Conservation (phyloP, 1,140 invertebrate species). For the Drosophila tani region DNA sequence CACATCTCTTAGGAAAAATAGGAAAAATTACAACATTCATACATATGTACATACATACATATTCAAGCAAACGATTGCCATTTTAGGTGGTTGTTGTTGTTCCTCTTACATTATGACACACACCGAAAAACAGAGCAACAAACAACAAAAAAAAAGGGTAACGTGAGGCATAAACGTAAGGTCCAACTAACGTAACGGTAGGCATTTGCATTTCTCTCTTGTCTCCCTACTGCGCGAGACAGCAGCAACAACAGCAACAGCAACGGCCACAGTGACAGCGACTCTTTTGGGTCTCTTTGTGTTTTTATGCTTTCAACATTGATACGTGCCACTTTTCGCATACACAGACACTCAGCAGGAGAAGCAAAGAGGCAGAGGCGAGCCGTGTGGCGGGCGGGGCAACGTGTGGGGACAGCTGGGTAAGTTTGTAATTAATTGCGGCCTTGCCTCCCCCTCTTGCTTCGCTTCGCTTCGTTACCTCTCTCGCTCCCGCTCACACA, state of each 20-base stretch:
- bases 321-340: conserved; percentile 76
- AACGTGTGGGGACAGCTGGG: conserved; percentile 63
- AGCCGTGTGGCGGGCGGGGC: conserved; percentile 10
- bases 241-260: conserved; percentile 3
- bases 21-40: conserved; percentile 6
- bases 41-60: conserved; percentile 10
- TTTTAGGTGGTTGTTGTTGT: conserved; percentile 4
- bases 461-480: conserved; percentile 18
- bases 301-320: conserved; percentile 78
- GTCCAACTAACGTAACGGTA: conserved; percentile 20
- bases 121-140: background rate
- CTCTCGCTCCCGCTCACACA: background rate
- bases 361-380: conserved; percentile 3
- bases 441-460: conserved; percentile 60
- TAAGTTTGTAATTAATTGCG: conserved; percentile 82
- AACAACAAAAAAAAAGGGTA: background rate
- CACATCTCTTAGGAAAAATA: background rate
- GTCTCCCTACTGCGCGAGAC: conserved; percentile 15
- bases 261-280: conserved; percentile 6
- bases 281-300: conserved; percentile 43
- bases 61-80: conserved; percentile 1
- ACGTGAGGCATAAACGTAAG: conserved; percentile 6
- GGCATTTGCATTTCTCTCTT: conserved; percentile 33
- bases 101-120: conserved; percentile 3
- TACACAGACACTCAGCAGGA: conserved; percentile 36